Evolutionary conservation across 2,888 invertebrate genomes (phyloP), one percentile per base, ranked within the genome.

Genomic region (Pimpla rufipes): DNA sequence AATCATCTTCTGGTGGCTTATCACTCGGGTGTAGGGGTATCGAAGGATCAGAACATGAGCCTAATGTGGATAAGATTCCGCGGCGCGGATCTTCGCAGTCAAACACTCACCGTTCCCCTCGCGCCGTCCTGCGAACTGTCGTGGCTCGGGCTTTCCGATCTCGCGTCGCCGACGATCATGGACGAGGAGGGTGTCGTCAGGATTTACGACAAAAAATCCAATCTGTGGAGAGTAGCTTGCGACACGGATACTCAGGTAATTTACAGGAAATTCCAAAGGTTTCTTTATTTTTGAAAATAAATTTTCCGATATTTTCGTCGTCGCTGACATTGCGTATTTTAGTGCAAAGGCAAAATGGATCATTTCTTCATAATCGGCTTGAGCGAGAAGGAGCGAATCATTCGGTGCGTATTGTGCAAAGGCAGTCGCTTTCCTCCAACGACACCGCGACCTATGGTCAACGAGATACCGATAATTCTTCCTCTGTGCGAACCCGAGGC

Each of bases 391-490:
- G 95, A 96, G 16, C 96, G 97, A 92, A 96, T 96, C 74, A 95
- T 98, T 5, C 95, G 97, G 52, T 97, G 97, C 13, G 96, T 99
- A 35, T 94, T 97, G 73, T 99, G 99, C 89, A 97, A 98, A 91
- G 98, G 98, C n/a, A 95, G 96, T 18, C 95, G 96, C 16, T 99
- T 97, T 94, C 99, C 99, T 0, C 95, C 96, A 37, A 97, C 98
- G 0, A 96, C 96, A 23, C 99, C 99, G 0, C 95, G 97, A 73
- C 99, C 99, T 1, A 96, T 97, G 83, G 94, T 98, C 5, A 94
- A 95, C 13, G 96, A 98, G 90, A 91, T 98, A 85, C 94, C 96
- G 2, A 94, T 98, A 90, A 95, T 95, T 93, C 95, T 97, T 76
- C 97, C 97, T 0, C 92, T 98, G 1, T 98, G 97, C 93, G 97